Percentiles rank a stretch among this genome's conserved stretches.
phyloP scores from a whole-genome alignment of 23 tunicate genomes.

The Ciona savignyi region DNA sequence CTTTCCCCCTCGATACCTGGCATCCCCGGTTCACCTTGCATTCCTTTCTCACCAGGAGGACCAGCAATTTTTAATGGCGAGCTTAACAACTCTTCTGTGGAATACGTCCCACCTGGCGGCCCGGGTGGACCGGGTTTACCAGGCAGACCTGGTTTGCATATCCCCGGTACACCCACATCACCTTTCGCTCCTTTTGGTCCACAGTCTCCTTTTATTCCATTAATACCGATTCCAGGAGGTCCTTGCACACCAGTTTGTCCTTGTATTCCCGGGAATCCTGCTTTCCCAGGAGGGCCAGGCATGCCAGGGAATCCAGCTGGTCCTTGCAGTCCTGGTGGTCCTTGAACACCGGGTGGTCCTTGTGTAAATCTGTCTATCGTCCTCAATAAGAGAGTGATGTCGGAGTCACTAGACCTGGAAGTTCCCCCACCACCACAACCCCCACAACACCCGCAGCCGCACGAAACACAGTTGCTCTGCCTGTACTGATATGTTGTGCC shows the following conservation, averaged over 20 bases:
- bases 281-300: constrained; percentile 93
- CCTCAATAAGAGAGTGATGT: constrained; percentile 23
- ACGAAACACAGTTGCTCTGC: too few relatives aligned
- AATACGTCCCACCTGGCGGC: constrained; percentile 1
- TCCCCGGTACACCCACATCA: constrained; percentile 58
- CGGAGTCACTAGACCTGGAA: constrained; percentile 3
- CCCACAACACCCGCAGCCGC: constrained; percentile 11
- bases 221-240: constrained; percentile 31
- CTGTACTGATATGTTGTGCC: neutral
- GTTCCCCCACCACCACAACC: constrained; percentile 36
- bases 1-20: neutral
- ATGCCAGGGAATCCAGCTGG: constrained; percentile 89
- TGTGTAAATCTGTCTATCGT: constrained; percentile 41
- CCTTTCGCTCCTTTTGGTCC: constrained; percentile 91
- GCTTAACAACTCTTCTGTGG: neutral
- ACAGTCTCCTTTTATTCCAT: constrained; percentile 75
- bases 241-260: constrained; percentile 85
- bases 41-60: constrained; percentile 19
- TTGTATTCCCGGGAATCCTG: constrained; percentile 83
- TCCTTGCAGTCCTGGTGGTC: constrained; percentile 84
- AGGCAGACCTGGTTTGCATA: constrained; percentile 61
- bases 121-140: constrained; percentile 63
- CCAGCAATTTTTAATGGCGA: neutral
- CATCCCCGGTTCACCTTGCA: constrained; percentile 35
- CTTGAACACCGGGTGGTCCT: constrained; percentile 78